Evolutionary conservation across 1,140 invertebrate species (phyloP).

Genomic region (Heterodera schachtii): DNA sequence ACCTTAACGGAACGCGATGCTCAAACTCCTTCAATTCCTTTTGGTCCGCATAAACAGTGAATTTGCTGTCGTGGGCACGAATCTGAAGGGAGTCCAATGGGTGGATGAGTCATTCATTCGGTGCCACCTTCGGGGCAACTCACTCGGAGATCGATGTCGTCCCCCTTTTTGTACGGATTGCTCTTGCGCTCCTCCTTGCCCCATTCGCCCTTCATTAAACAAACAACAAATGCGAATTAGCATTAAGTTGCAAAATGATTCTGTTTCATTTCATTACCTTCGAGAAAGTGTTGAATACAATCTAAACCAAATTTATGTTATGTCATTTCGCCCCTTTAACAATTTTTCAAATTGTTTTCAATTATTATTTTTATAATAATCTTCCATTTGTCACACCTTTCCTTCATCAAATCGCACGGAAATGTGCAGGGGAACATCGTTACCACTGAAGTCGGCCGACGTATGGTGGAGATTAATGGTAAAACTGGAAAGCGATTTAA

Average conservation of each 20-base stretch:
- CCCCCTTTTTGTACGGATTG: slow-evolving; percentile 64
- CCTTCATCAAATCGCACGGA: slow-evolving; percentile 63
- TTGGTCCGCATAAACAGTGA: slow-evolving; percentile 57
- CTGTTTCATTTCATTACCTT: not conserved
- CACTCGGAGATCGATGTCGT: slow-evolving; percentile 57
- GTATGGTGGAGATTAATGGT: slow-evolving; percentile 58
- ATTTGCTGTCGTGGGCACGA: slow-evolving; percentile 61
- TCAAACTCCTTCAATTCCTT: slow-evolving; percentile 64
- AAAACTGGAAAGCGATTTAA: slow-evolving; percentile 33
- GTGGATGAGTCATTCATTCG: not conserved
- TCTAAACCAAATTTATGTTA: slow-evolving; percentile 27
- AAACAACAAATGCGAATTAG: not conserved
- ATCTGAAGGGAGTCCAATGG: slow-evolving; percentile 25
- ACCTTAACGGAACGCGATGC: slow-evolving; percentile 50
- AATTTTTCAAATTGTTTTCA: slow-evolving; percentile 10
- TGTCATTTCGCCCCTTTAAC: not conserved
- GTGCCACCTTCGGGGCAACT: not conserved
- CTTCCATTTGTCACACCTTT: slow-evolving; percentile 36
- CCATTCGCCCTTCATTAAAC: slow-evolving; percentile 57
- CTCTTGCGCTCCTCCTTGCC: slow-evolving; percentile 64
- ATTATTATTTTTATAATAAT: not conserved
- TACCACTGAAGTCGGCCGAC: slow-evolving; percentile 61
- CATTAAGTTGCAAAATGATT: not conserved
- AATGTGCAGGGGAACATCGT: slow-evolving; percentile 63
- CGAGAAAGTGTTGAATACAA: slow-evolving; percentile 61